Evolutionary conservation across 2,888 invertebrate species (phyloP), one percentile per base, ranked within the genome.

Genomic region (Cepaea hortensis): DNA sequence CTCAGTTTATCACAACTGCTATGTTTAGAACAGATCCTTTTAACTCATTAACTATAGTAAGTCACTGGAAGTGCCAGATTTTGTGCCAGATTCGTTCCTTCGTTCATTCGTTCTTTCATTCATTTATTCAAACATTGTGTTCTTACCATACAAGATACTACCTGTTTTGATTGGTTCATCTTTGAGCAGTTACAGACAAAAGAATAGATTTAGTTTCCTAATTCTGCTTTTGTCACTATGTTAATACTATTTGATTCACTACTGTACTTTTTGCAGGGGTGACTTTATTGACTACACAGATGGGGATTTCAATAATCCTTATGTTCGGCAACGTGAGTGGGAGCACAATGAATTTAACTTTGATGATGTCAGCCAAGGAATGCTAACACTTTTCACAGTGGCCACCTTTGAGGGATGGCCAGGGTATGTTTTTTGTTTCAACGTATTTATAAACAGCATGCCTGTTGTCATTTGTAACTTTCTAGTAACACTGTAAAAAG

Each of bases 321-420:
- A 96, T 94, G 81, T 96, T 96, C 92, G 96, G 91, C 96, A 97
- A 89, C 96, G 99, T 90, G 96, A 96, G 90, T 99, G 99, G 99
- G 95, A 95, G 72, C 96, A 96, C 90, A 97, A 98, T 94, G 96
- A 96, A 92, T 99, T 99, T 95, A 98, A 99, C 95, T 99, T 99
- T 95, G 99, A 99, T 95, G 97, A 99, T 95, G 99, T 99, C 81
- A 97, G 97, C 91, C 98, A 98, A 95, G 99, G 98, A 87, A 98
- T 99, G 99, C 96, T 99, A 85, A 99, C 99, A 2, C 96, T 99
- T 81, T 99, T 99, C 95, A 99, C 99, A 9, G 99, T 99, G 61
- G 98, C 99, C 75, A 99, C 99, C 81, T 99, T 99, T 96, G 99
- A 99, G 95, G 99, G 99, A 91, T 99, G 99, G 99, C 99, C 99